phyloP scores from a whole-genome alignment of 2,797 vertebrate genomes.

The Threskiornis aethiopicus region DNA sequence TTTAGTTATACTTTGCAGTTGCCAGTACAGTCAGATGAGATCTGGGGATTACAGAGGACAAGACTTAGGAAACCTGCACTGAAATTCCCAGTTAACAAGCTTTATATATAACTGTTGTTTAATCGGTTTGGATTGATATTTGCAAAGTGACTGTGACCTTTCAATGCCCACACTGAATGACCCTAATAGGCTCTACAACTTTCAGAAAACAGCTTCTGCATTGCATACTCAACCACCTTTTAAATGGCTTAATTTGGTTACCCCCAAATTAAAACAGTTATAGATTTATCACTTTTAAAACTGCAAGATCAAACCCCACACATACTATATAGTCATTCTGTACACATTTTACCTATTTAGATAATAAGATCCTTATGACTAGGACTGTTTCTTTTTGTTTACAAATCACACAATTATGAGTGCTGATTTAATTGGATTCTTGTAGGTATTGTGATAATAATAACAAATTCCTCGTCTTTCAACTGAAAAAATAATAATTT shows the following conservation, averaged over 20 bases:
- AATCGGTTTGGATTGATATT: not conserved
- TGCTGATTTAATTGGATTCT: not conserved
- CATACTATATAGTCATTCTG: not conserved
- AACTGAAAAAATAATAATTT: not conserved
- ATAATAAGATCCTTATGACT: not conserved
- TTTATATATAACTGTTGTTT: not conserved
- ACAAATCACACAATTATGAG: not conserved
- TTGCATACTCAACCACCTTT: not conserved
- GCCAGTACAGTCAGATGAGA: not conserved
- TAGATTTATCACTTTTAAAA: not conserved
- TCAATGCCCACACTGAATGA: not conserved
- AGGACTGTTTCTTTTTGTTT: not conserved
- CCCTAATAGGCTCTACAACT: not conserved
- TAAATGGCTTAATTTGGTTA: not conserved
- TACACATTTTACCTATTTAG: not conserved
- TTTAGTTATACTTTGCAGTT: not conserved
- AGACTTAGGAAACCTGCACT: not conserved
- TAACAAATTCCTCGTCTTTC: not conserved
- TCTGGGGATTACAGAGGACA: not conserved
- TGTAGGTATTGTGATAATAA: not conserved
- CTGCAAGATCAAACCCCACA: not conserved
- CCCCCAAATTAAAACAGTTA: not conserved
- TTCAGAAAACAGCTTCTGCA: not conserved
- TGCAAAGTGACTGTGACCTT: not conserved
- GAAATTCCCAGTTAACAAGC: not conserved